Base-by-base conservation (phyloP, 2,888 invertebrate genomes). In the Tricholauxania praeusta region DNA sequence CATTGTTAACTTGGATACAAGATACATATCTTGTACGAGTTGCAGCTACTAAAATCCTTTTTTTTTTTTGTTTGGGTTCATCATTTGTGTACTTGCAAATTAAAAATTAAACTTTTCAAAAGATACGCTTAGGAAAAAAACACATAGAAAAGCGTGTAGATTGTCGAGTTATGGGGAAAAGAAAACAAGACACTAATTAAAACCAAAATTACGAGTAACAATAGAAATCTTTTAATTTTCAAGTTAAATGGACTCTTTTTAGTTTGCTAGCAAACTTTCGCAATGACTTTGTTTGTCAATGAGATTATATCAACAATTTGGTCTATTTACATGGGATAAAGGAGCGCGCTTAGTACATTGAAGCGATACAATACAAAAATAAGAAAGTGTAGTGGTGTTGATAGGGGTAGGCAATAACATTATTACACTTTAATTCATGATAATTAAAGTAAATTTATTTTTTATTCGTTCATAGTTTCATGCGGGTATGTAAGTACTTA, bases 181-280 rank as follows among this genome's bases (percentile, higher is more conserved):
- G 19, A 49, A 64, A 49, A 17, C 14, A 52, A 67, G 67, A 28
- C 47, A 15, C 57, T 68, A 68, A 69, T 60, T 69, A 69, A 69
- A 69, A 32, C 22, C 69, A n/a, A 49, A 62, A 51, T 51, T 69
- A 39, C 39, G 39, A 10, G 10, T 6, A 60, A 69, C 51, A 62
- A 69, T 52, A 39, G 68, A 60, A 67, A 48, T 57, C 67, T 68
- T 59, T 52, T 32, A 12, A 57, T n/a, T 5, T 66, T 65, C 51
- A 51, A 28, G 8, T 28, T 14, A 19, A 55, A 66, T 62, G 47
- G 4, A 62, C 39, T 14, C 66, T 66, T 47, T 12, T 12, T 22
- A 39, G 39, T 39, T 39, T 39, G 39, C 10, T 39, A 39, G 39
- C 10, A 39, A 39, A 39, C 39, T 39, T 10, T 39, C 7, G 6